phyloP scores from a whole-genome alignment of 2,888 invertebrate genomes.

The Cremastinae sp. region DNA sequence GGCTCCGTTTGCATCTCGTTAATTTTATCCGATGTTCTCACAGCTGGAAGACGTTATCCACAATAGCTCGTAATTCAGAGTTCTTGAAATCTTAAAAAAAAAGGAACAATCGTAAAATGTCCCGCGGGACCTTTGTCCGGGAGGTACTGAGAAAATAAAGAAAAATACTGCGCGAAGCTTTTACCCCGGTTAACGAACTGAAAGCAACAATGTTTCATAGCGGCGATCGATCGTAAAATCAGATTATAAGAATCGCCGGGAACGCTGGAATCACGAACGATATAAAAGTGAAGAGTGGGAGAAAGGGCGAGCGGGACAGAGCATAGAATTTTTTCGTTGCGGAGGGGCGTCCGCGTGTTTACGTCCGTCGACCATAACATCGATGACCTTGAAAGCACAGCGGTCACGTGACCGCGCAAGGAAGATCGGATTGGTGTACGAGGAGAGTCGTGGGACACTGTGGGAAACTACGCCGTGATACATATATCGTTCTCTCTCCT shows the following conservation, averaged over 20 bases:
- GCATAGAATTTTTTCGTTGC: constrained; percentile 26
- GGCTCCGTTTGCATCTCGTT: constrained; percentile 36
- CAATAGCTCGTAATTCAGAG: not conserved
- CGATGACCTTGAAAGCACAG: constrained; percentile 77
- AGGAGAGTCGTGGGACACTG: constrained; percentile 32
- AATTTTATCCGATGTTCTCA: constrained; percentile 7
- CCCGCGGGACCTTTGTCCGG: not conserved
- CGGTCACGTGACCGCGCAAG: constrained; percentile 71
- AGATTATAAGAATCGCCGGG: constrained; percentile 18
- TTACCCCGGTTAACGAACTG: not conserved
- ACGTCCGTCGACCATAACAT: constrained; percentile 76
- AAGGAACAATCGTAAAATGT: not conserved
- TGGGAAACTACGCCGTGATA: constrained; percentile 59
- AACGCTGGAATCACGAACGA: not conserved
- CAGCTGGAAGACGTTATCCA: constrained; percentile 38
- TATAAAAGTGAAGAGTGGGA: constrained; percentile 14
- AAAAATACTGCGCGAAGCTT: not conserved
- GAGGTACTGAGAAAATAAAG: not conserved
- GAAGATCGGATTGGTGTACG: constrained; percentile 32
- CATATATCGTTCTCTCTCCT: not conserved
- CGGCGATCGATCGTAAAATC: constrained; percentile 21
- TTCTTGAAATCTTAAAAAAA: not conserved
- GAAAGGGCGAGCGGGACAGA: constrained; percentile 23
- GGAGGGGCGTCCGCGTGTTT: constrained; percentile 67
- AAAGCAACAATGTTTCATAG: constrained; percentile 11